These are phyloP conservation scores for Nemotelus nigrinus DNA, from an alignment of 2,888 invertebrate species.

Conservation along the genomic window DNA sequence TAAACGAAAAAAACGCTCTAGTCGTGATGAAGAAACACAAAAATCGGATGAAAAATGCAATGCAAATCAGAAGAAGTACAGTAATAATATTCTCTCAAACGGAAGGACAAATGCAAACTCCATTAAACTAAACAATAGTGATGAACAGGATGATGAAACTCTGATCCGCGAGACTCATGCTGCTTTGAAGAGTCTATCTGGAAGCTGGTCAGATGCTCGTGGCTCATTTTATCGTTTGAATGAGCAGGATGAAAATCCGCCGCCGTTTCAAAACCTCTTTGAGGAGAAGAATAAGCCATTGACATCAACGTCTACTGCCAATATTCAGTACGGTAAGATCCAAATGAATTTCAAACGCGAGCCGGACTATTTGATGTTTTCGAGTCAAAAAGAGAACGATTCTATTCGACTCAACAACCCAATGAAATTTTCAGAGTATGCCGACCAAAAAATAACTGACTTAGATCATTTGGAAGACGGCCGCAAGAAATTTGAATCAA, in stretches of 20 bases:
- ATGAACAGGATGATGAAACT: slow-evolving; percentile 80
- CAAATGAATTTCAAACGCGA: slow-evolving; percentile 67
- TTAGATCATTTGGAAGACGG: slow-evolving; percentile 49
- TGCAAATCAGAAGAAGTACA: slow-evolving; percentile 62
- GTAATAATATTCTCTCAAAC: slow-evolving; percentile 49
- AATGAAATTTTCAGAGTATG: slow-evolving; percentile 51
- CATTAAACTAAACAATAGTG: slow-evolving; percentile 50
- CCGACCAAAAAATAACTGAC: slow-evolving; percentile 42
- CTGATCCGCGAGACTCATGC: slow-evolving; percentile 89
- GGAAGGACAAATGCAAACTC: slow-evolving; percentile 48
- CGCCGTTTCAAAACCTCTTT: slow-evolving; percentile 84
- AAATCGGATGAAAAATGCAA: slow-evolving; percentile 55
- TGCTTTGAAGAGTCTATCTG: slow-evolving; percentile 85
- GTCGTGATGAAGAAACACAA: slow-evolving; percentile 60
- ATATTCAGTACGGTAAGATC: slow-evolving; percentile 51
- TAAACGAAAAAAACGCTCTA: slow-evolving; percentile 63
- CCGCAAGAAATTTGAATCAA: slow-evolving; percentile 50
- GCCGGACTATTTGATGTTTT: slow-evolving; percentile 69
- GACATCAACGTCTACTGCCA: slow-evolving; percentile 43
- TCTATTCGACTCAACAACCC: slow-evolving; percentile 62
- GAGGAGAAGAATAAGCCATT: slow-evolving; percentile 83
- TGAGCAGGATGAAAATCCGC: slow-evolving; percentile 80
- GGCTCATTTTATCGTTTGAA: slow-evolving; percentile 72
- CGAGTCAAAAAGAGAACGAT: slow-evolving; percentile 64
- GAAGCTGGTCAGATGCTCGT: slow-evolving; percentile 81